phyloP scores from a whole-genome alignment of 1,140 invertebrate genomes.

The Potamilus streckersoni region DNA sequence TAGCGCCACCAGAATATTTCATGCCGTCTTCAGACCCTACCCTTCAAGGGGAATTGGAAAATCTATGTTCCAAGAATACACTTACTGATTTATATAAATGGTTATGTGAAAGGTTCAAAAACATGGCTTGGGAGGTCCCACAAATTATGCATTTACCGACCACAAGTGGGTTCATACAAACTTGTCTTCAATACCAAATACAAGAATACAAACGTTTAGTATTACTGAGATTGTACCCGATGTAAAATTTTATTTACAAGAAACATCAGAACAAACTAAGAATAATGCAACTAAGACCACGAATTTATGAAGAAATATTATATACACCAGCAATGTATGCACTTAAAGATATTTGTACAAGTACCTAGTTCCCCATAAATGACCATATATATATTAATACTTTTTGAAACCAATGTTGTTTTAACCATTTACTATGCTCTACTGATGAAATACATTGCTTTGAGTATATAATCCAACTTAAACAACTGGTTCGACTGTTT shows the following conservation, averaged over 20 bases:
- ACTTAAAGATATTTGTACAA: too few species aligned
- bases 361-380: too few species aligned
- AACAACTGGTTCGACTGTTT: too few species aligned
- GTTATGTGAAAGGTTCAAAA: conserved; percentile 45
- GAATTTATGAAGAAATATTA: too few species aligned
- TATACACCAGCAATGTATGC: too few species aligned
- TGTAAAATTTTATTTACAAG: conserved; percentile 25
- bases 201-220: conserved; percentile 15
- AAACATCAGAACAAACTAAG: conserved; percentile 24
- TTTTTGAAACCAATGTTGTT: too few species aligned
- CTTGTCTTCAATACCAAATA: conserved; percentile 18
- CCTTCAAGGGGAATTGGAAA: conserved; percentile 36
- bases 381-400: too few species aligned
- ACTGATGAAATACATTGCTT: too few species aligned
- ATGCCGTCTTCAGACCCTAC: conserved; percentile 48
- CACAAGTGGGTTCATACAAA: conserved; percentile 60
- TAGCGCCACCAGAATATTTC: conserved; percentile 54
- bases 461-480: too few species aligned
- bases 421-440: too few species aligned
- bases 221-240: conserved; percentile 13
- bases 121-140: conserved; percentile 25
- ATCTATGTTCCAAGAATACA: conserved; percentile 25
- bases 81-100: conserved; percentile 35
- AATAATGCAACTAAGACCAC: background rate
- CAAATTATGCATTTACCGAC: conserved; percentile 42